Base-by-base conservation (phyloP, 2,797 vertebrate genomes). In the Amblyraja radiata region DNA sequence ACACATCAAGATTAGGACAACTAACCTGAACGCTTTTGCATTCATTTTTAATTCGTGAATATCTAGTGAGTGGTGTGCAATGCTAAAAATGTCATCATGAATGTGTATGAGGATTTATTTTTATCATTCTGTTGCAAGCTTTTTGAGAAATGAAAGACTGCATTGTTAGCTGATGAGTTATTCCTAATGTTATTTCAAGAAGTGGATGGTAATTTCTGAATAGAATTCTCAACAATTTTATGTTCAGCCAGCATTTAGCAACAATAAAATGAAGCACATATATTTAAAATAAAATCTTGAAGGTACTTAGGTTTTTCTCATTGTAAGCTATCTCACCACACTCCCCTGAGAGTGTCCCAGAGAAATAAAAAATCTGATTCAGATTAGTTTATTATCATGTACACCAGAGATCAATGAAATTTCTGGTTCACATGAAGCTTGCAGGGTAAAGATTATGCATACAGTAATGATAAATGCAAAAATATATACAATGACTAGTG, bases 31-130 rank as follows among this genome's bases (percentile, higher is more conserved):
- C n/a, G 61, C 61, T 88, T 88, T 65, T 68, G 61, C 84, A 88
- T 65, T 32, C 21, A 88, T 88, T 68, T 74, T 88, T 16, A 88
- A 88, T 88, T 88, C n/a, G 32, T 88, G 61, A 88, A 88, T 88
- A 65, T 88, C 14, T 88, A 68, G 65, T 36, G 65, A 32, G 84
- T 32, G 84, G n/a, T 68, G 84, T 88, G 61, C 84, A 68, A 65
- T 21, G 14, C 84, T 32, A 88, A 32, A 79, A 63, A n/a, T 84
- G 81, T 86, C 83, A 86, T 65, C 58, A 63, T 86, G 61, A 25
- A 65, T 86, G 58, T 86, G 58, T 63, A 86, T 65, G 58, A 28
- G 28, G 58, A 86, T 63, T 86, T 28, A 63, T 63, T 88, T 54
- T 54, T 54, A 54, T 6, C 46, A 88, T 36, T 88, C n/a, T 68